Conservation (phyloP, 2,888 invertebrate species). For the Aleiodes leptofemur region DNA sequence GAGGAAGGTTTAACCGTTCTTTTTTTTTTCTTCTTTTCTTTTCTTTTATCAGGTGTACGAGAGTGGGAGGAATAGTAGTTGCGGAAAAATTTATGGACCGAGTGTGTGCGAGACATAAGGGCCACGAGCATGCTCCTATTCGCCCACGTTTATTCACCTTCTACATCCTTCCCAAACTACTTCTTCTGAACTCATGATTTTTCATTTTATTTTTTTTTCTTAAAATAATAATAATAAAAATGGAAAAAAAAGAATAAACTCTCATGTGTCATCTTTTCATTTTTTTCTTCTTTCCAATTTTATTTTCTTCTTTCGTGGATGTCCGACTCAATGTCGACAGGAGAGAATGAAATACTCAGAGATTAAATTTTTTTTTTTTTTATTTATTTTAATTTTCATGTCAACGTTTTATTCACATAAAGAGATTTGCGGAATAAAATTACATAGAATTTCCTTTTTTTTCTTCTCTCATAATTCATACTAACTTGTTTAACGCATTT, state of each 20-base stretch:
- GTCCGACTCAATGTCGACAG: too few species aligned
- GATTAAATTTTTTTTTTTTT: too few species aligned
- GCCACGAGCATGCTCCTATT: background rate
- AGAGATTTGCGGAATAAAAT: too few species aligned
- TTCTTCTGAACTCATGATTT: background rate
- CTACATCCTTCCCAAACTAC: background rate
- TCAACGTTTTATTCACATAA: too few species aligned
- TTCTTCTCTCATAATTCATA: background rate
- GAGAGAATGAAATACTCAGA: too few species aligned
- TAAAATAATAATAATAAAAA: too few species aligned
- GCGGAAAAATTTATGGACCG: constrained; percentile 35
- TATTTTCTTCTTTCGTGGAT: constrained; percentile 8
- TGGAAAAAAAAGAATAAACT: too few species aligned
- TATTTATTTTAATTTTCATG: too few species aligned
- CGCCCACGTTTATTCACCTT: background rate
- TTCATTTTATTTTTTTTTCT: background rate
- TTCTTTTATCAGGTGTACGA: background rate
- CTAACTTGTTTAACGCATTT: background rate
- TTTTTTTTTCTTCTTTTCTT: background rate
- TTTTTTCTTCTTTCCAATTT: background rate
- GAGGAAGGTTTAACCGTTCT: too few species aligned
- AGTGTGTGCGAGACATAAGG: constrained; percentile 30
- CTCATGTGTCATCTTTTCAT: background rate
- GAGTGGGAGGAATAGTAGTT: constrained; percentile 18
- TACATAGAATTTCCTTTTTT: too few species aligned